Evolutionary conservation across 2,113 vertebrate species (phyloP).

Genomic region (Dipodomys merriami): DNA sequence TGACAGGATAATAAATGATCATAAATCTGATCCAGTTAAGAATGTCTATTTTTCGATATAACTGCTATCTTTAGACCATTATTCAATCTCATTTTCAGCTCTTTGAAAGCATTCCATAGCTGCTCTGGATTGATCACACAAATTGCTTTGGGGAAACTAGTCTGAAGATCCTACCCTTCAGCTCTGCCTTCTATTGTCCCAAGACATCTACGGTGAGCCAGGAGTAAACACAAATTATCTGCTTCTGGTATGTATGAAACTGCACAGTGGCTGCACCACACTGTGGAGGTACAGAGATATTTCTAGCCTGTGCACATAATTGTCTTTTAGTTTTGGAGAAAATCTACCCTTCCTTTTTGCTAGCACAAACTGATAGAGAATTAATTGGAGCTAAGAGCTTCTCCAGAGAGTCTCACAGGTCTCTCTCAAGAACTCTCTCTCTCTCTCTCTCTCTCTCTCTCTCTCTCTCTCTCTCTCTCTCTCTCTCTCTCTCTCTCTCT

Average conservation of each 20-base stretch:
- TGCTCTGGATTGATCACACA: background rate
- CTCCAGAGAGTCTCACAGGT: background rate
- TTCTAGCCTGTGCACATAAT: background rate
- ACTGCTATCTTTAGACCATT: slow-evolving; percentile 4
- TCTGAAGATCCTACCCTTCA: background rate
- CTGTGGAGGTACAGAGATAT: background rate
- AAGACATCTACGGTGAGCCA: background rate
- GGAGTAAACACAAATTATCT: background rate
- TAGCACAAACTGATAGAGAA: background rate
- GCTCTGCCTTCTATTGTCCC: background rate
- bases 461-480: background rate
- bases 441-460: background rate
- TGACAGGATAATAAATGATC: background rate
- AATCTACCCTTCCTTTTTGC: background rate
- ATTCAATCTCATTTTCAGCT: slow-evolving; percentile 24
- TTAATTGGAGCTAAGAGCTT: background rate
- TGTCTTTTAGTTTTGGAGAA: slow-evolving; percentile 2
- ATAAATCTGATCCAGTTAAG: slow-evolving; percentile 43
- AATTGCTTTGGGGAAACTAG: slow-evolving; percentile 53
- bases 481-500: too few species aligned
- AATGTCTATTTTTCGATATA: slow-evolving; percentile 6
- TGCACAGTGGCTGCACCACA: background rate
- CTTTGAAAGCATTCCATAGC: slow-evolving; percentile 28
- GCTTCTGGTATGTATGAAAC: background rate
- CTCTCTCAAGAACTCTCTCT: too few species aligned